phyloP scores from a whole-genome alignment of 2,888 invertebrate species.

The Synergus laeviventris region DNA sequence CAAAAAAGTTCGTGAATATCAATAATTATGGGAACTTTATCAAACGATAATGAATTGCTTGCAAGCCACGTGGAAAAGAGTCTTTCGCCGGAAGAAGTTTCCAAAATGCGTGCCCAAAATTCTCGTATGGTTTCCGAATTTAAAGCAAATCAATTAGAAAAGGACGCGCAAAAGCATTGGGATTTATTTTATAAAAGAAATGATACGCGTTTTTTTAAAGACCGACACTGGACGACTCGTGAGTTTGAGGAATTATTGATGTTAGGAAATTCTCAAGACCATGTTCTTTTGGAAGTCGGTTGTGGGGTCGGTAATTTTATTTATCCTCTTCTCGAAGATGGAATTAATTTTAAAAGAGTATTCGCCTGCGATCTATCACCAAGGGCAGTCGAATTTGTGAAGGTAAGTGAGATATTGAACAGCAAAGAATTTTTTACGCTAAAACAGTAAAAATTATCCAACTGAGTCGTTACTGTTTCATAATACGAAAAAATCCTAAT shows the following conservation, averaged over 20 bases:
- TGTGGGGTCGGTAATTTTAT: conserved; percentile 99
- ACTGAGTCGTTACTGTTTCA: too few relatives aligned
- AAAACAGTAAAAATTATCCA: too few relatives aligned
- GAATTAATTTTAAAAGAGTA: conserved; percentile 79
- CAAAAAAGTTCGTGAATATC: not conserved
- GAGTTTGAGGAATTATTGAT: conserved; percentile 92
- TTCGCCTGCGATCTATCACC: conserved; percentile 96
- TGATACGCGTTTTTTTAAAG: conserved; percentile 94
- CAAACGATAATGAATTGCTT: conserved; percentile 40
- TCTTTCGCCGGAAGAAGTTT: conserved; percentile 80
- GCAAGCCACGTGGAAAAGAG: conserved; percentile 76
- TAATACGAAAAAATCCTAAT: not conserved
- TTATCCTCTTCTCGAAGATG: conserved; percentile 91
- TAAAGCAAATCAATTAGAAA: conserved; percentile 87
- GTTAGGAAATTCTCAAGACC: conserved; percentile 75
- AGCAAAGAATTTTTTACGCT: too few relatives aligned
- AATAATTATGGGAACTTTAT: conserved; percentile 51
- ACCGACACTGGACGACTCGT: conserved; percentile 96
- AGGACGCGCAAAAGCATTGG: conserved; percentile 93
- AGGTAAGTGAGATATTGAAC: conserved; percentile 75
- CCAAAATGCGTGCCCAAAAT: conserved; percentile 83
- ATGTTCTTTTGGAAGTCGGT: conserved; percentile 87
- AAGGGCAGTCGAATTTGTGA: conserved; percentile 91
- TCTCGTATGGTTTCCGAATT: conserved; percentile 83
- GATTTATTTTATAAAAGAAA: conserved; percentile 98